These are phyloP conservation scores for Garra rufa DNA, from an alignment of 2,113 vertebrate genomes.

Conservation along the genomic window DNA sequence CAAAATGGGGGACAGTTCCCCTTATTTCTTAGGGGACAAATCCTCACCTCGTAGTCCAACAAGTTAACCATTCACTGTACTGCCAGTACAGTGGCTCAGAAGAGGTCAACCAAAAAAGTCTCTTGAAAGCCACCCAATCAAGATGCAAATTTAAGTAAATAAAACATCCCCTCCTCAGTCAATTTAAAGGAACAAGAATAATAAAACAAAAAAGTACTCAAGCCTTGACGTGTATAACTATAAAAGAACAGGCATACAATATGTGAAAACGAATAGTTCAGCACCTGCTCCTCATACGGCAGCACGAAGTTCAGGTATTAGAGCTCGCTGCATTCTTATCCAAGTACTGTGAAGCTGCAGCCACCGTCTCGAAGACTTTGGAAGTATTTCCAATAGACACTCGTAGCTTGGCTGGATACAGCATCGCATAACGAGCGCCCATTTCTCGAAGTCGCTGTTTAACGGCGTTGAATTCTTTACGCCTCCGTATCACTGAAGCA, in stretches of 20 bases:
- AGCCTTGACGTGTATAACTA: no score
- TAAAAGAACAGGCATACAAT: no score
- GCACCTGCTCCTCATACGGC: no score
- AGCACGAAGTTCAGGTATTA: neutral
- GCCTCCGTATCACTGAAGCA: neutral
- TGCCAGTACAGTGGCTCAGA: neutral
- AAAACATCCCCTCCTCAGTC: neutral
- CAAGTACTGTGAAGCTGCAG: neutral
- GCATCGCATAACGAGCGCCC: neutral
- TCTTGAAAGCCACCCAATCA: neutral
- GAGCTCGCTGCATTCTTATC: neutral
- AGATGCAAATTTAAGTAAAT: neutral
- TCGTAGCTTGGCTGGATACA: conserved; percentile 8
- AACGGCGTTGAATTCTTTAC: neutral
- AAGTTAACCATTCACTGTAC: neutral
- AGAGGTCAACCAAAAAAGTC: neutral
- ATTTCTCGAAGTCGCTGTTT: neutral
- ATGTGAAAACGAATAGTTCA: no score
- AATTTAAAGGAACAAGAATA: neutral
- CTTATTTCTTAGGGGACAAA: neutral
- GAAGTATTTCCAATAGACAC: neutral
- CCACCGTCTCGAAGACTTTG: neutral
- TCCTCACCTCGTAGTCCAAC: neutral
- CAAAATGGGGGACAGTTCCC: neutral
- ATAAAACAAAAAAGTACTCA: neutral